Conservation (phyloP, 2,797 vertebrate genomes). For the Peromyscus nudipes region DNA sequence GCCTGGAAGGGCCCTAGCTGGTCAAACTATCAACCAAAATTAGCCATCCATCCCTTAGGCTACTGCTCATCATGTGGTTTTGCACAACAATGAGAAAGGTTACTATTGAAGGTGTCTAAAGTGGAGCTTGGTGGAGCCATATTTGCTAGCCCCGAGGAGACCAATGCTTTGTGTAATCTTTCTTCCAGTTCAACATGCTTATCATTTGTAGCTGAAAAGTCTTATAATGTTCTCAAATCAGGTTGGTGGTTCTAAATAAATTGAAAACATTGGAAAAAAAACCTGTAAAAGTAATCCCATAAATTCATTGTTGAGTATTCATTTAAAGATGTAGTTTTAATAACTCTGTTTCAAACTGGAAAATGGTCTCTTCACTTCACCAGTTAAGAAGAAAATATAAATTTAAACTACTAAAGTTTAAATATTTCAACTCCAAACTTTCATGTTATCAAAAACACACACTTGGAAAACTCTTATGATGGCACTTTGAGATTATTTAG, state of each 20-base stretch:
- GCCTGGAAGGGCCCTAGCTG: no score
- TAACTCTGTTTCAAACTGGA: not conserved
- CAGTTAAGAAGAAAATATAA: not conserved
- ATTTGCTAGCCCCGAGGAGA: conserved; percentile 84
- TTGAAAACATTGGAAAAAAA: conserved; percentile 40
- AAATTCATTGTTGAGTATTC: not conserved
- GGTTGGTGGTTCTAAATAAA: conserved; percentile 83
- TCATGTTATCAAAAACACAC: not conserved
- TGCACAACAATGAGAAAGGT: not conserved
- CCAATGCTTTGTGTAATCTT: conserved; percentile 75
- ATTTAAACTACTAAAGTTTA: not conserved
- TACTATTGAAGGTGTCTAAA: conserved; percentile 51
- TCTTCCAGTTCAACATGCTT: conserved; percentile 81
- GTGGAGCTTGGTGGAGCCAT: conserved; percentile 84
- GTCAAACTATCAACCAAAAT: not conserved
- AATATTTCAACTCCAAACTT: conserved; percentile 20
- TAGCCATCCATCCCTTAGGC: not conserved
- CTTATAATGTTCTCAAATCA: conserved; percentile 77
- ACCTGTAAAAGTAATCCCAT: conserved; percentile 4
- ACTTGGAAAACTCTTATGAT: not conserved
- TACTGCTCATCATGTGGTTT: not conserved
- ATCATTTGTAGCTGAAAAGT: conserved; percentile 75
- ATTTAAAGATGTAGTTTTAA: not conserved
- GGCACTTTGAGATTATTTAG: conserved; percentile 3
- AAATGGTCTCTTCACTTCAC: not conserved